A percentile compares a stretch with the other conserved stretches of the same genome.
phyloP scores from a whole-genome alignment of 1,140 invertebrate species.

The Episyrphus balteatus region DNA sequence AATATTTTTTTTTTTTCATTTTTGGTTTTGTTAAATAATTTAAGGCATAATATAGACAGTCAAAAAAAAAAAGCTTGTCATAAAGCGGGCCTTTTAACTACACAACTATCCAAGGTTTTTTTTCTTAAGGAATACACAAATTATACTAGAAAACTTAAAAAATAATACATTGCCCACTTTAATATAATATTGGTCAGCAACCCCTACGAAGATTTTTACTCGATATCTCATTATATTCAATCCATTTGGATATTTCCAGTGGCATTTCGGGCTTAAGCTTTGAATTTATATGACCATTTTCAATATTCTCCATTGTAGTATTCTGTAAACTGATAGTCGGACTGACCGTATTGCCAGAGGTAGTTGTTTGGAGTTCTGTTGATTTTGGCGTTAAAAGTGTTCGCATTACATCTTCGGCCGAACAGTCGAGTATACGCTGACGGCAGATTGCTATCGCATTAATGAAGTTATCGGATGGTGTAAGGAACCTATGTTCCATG shows the following conservation, averaged over 20 bases:
- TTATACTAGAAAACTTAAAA: too few relatives aligned
- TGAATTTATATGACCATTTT: slow-evolving; percentile 26
- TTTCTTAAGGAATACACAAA: too few relatives aligned
- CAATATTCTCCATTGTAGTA: slow-evolving; percentile 17
- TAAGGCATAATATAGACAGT: too few relatives aligned
- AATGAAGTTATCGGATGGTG: slow-evolving; percentile 62
- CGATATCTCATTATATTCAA: slow-evolving; percentile 58
- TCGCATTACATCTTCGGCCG: slow-evolving; percentile 39
- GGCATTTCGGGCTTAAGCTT: slow-evolving; percentile 48
- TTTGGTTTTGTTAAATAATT: too few relatives aligned
- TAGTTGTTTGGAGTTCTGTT: slow-evolving; percentile 14
- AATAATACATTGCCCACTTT: too few relatives aligned
- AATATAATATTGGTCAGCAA: slow-evolving; percentile 16
- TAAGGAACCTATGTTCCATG: slow-evolving; percentile 79
- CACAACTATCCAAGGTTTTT: too few relatives aligned
- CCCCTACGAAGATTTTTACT: slow-evolving; percentile 45
- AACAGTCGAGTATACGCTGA: slow-evolving; percentile 61
- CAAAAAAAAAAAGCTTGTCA: too few relatives aligned
- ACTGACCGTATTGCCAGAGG: slow-evolving; percentile 12
- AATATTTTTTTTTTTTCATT: too few relatives aligned
- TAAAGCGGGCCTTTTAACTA: too few relatives aligned
- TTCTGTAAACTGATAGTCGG: slow-evolving; percentile 14
- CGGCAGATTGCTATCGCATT: slow-evolving; percentile 68
- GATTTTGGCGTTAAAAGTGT: slow-evolving; percentile 18
- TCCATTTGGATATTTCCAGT: slow-evolving; percentile 48